Base-by-base conservation (phyloP, 2,888 invertebrate genomes). In the Tribolium freemani region DNA sequence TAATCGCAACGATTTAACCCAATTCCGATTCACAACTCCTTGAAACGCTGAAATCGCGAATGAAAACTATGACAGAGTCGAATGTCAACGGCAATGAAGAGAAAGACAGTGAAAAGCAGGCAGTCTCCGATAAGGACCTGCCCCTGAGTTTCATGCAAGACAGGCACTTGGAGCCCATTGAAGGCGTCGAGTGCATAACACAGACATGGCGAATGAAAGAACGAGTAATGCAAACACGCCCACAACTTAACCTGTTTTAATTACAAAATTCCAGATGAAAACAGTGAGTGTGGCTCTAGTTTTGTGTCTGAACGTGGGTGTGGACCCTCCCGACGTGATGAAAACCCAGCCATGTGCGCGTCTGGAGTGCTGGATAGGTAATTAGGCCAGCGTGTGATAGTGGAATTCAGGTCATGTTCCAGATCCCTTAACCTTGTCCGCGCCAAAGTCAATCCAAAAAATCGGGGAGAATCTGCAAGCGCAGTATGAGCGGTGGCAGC, bases 401-500 rank as follows among this genome's bases (percentile, higher is more conserved):
- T 45, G 44, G 20, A 54, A 54, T 51, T 38, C 9, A 48, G 44
- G 57, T 48, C 38, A 51, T 71, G 72, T 84, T 85, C 8, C 83
- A 94, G 96, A 96, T 88, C 98, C 99, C 0, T 88, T 93, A 66
- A 92, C 96, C 0, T 90, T 96, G 87, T 95, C 96, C 58, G 94
- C 96, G 5, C 93, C 92, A 77, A 98, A 98, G 87, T 97, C 99
- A 0, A 88, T 98, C 80, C 98, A 98, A 87, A 91, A 92, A 61
- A 97, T 99, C 73, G 98, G 98, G 0, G 90, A 91, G 51, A 94
- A 93, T 83, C 89, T 99, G 69, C 98, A 99, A 87, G 93, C 94
- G 81, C 98, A 99, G 85, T 99, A 99, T 84, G 99, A 99, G 88
- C 90, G 98, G 72, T 99, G 99, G 98, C 99, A 99, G 86, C 98